phyloP scores from a whole-genome alignment of 2,888 invertebrate genomes.

The Harmothoe impar region DNA sequence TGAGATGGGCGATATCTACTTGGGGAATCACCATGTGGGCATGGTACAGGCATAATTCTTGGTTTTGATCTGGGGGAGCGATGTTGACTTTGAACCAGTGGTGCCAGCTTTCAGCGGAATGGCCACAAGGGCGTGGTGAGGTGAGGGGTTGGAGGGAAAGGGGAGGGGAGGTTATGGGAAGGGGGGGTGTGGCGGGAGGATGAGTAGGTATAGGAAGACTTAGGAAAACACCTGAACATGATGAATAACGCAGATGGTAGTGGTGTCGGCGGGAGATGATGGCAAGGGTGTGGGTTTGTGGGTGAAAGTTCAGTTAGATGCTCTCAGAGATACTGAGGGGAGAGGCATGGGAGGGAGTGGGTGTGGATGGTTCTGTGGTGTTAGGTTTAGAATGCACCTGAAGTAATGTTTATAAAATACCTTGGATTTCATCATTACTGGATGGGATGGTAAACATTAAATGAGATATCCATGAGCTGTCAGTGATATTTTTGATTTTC shows the following conservation, averaged over 20 bases:
- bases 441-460: too few species aligned
- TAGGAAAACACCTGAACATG: constrained; percentile 23
- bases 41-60: neutral
- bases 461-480: too few species aligned
- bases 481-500: too few species aligned
- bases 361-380: neutral
- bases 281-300: neutral
- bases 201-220: neutral
- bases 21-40: neutral
- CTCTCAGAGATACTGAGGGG: neutral
- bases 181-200: neutral
- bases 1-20: neutral
- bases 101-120: constrained; percentile 24
- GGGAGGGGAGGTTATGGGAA: neutral
- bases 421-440: too few species aligned
- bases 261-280: neutral
- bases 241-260: constrained; percentile 27
- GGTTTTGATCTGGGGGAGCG: neutral
- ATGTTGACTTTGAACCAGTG: neutral
- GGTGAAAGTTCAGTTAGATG: constrained; percentile 17
- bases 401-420: too few species aligned
- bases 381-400: neutral
- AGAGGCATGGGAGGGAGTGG: neutral
- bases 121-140: constrained; percentile 14
- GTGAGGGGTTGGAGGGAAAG: neutral